Conservation (phyloP, 64 coral and sea anemone species). For the Stichodactyla mertensii region DNA sequence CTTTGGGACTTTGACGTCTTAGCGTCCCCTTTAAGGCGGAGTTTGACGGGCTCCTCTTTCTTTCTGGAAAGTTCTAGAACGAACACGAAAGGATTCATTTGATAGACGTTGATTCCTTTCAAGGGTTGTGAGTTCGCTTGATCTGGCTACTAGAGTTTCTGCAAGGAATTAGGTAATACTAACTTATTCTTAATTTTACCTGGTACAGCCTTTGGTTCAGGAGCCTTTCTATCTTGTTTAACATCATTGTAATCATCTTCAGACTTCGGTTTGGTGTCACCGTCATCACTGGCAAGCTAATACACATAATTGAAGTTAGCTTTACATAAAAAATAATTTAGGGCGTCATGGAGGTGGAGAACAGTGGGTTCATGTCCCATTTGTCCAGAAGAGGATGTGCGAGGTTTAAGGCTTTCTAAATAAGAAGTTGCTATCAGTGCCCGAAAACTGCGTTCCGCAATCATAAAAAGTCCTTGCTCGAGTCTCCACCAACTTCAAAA, state of each 20-base stretch:
- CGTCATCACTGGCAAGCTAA: conserved; percentile 81
- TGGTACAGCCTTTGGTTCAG: background rate
- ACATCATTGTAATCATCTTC: conserved; percentile 29
- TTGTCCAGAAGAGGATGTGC: too few species aligned
- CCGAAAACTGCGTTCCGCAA: too few species aligned
- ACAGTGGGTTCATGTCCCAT: too few species aligned
- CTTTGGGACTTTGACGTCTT: conserved; percentile 21
- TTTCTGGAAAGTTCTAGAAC: background rate
- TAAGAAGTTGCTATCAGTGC: too few species aligned
- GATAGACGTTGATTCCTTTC: background rate
- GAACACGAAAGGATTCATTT: too few species aligned
- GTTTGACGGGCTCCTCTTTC: background rate
- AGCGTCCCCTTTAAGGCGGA: background rate
- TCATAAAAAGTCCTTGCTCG: too few species aligned
- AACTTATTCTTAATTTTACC: background rate
- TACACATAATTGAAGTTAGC: background rate
- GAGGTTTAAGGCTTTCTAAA: too few species aligned
- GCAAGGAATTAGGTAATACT: too few species aligned
- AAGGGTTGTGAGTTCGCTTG: too few species aligned
- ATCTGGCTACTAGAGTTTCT: too few species aligned
- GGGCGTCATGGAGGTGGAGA: too few species aligned
- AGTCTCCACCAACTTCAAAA: too few species aligned
- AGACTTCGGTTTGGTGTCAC: conserved; percentile 40
- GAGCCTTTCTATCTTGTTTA: background rate
- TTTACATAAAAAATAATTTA: background rate